Evolutionary conservation across 2,113 vertebrate species (phyloP), one percentile per base, ranked within the genome.

Genomic region (Anser cygnoides): DNA sequence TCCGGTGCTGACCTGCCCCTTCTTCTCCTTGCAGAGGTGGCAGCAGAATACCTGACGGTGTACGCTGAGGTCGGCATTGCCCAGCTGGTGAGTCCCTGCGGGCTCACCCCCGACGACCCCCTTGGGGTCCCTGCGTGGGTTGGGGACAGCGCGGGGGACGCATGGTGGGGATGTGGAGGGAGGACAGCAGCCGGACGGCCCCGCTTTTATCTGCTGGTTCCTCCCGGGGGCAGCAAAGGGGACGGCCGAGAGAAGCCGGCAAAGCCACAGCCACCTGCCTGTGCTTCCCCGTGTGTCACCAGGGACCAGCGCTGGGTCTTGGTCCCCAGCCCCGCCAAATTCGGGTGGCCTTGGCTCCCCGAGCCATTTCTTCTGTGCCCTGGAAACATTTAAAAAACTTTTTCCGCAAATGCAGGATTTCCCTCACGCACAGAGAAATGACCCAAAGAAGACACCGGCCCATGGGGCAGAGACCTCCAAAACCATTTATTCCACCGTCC

Each of bases 361-460:
- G 7, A 14, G 17, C 25, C 52, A 54, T 35, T 43, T 9, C 2
- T 66, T 18, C 66, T 0, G 0, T 52, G 25, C 54, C 35, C 35
- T 52, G n/a, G 29, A 21, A 91, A 37, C 3, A 2, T 23, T 5
- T 65, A 9, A 0, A 19, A 68, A 35, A 4, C 4, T 33, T 43
- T 70, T 33, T 37, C 14, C 8, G 21, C 2, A 6, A 8, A 6
- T 29, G 22, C 19, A 19, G 49, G 0, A 1, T 1, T 1, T 4
- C 25, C 3, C 61, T 0, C 2, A 7, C 0, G 3, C 8, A 2
- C 13, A 3, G 1, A 7, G 3, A 37, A 11, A 7, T 0, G 2
- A 31, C 5, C 6, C 49, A 1, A 7, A 49, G 28, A 17, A 11
- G 20, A 9, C 0, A 0, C 17, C 3, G 0, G 8, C 3, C 6